These are phyloP conservation scores for Pissodes strobi DNA, from an alignment of 1,140 invertebrate species.

Conservation along the genomic window DNA sequence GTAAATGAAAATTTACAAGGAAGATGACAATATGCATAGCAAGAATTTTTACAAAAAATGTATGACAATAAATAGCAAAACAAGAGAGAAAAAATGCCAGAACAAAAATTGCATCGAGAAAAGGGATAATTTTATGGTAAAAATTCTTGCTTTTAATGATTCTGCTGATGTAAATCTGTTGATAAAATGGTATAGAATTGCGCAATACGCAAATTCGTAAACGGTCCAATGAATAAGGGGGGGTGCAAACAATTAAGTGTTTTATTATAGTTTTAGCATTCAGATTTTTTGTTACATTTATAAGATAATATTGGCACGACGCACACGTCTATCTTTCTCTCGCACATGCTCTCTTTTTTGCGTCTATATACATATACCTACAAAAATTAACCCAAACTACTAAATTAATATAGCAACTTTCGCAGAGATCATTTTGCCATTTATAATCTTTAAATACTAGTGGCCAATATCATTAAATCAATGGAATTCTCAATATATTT, in stretches of 20 bases:
- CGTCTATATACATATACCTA: slow-evolving; percentile 37
- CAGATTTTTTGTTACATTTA: slow-evolving; percentile 35
- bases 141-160: too few species aligned
- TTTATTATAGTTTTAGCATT: slow-evolving; percentile 28
- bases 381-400: too few species aligned
- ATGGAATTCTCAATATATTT: too few species aligned
- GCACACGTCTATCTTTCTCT: slow-evolving; percentile 14
- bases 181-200: slow-evolving; percentile 13
- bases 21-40: background rate
- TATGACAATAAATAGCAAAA: too few species aligned
- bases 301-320: slow-evolving; percentile 37
- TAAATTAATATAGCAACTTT: slow-evolving; percentile 9
- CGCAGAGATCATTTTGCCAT: background rate
- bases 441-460: too few species aligned
- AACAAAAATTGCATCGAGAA: too few species aligned
- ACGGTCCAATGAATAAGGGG: slow-evolving; percentile 8
- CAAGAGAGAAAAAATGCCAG: too few species aligned
- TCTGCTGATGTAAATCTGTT: too few species aligned
- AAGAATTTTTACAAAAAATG: background rate
- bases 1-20: slow-evolving; percentile 18
- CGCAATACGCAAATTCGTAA: slow-evolving; percentile 18
- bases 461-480: too few species aligned
- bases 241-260: slow-evolving; percentile 32
- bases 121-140: too few species aligned
- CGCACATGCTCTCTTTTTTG: slow-evolving; percentile 9